Base-by-base conservation (phyloP, 2,888 invertebrate species). In the Tricholauxania praeusta region DNA sequence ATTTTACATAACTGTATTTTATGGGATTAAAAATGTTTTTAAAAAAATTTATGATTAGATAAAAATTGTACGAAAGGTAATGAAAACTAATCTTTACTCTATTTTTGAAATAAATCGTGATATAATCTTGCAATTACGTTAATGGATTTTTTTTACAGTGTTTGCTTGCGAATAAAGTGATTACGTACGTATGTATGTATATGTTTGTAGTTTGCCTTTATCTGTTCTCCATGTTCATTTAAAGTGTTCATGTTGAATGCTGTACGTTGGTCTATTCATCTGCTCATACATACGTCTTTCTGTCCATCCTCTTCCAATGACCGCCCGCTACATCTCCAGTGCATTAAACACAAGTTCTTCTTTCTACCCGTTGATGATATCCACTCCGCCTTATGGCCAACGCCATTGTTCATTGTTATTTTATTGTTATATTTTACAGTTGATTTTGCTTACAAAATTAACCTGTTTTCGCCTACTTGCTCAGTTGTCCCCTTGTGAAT, bases 341-440 rank as follows among this genome's bases (percentile, higher is more conserved):
- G 81, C 80, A 81, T 81, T 81, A 82, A 82, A 81, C 79, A 78
- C 79, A 79, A 79, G 77, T 79, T 75, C 76, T 74, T 78, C 75
- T 72, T 71, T 76, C 17, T 39, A 53, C 63, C 62, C 17, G 39
- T 10, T n/a, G 39, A 62, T 14, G 14, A 47, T 66, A 64, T 64
- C 75, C 78, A 76, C 74, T 59, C 81, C 15, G 12, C 17, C 49
- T n/a, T 32, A 19, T 32, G 68, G 53, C 47, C 63, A 12, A 32
- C 59, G 39, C 72, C 81, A 84, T 82, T 82, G 82, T 82, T 79
- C 75, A 79, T 82, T 81, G 81, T 80, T 80, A 79, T 80, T 82
- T 83, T 83, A 84, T 83, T 84, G 84, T 84, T 78, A 82, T 83
- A 81, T 82, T 83, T 84, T 82, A 78, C 81, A 82, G 82, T 80